phyloP scores from a whole-genome alignment of 2,113 vertebrate species.

The Spea bombifrons region DNA sequence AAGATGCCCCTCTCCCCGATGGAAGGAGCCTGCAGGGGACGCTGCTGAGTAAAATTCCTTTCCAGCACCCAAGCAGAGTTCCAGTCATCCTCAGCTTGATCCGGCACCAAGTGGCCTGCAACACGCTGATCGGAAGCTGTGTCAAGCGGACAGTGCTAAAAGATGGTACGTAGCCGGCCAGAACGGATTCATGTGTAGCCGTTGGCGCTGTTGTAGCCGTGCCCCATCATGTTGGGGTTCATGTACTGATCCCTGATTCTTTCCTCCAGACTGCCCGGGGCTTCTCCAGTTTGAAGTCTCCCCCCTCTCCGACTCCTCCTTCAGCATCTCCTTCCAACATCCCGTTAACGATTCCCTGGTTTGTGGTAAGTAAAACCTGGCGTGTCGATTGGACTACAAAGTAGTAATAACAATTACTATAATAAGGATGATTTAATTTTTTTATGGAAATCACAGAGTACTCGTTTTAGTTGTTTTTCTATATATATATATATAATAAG shows the following conservation, averaged over 20 bases:
- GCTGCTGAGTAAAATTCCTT: slow-evolving; percentile 88
- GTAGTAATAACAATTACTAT: too few species aligned
- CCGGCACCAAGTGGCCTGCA: slow-evolving; percentile 91
- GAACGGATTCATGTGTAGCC: not conserved
- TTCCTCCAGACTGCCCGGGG: slow-evolving; percentile 80
- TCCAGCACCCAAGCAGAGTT: slow-evolving; percentile 90
- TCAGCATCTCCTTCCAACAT: slow-evolving; percentile 96
- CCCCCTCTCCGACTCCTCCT: slow-evolving; percentile 90
- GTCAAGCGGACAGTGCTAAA: slow-evolving; percentile 88
- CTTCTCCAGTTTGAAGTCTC: slow-evolving; percentile 97
- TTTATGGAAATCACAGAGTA: too few species aligned
- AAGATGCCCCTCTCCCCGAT: slow-evolving; percentile 91
- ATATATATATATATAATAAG: too few species aligned
- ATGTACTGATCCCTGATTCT: not conserved
- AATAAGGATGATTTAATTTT: too few species aligned
- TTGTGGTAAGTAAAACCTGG: slow-evolving; percentile 78
- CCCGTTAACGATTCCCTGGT: slow-evolving; percentile 96
- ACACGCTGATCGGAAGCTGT: slow-evolving; percentile 92
- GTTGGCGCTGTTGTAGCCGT: too few species aligned
- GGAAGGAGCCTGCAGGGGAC: slow-evolving; percentile 86
- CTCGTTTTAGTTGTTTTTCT: too few species aligned
- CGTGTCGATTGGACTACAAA: too few species aligned
- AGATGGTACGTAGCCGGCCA: slow-evolving; percentile 71
- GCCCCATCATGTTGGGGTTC: too few species aligned
- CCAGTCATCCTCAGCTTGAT: slow-evolving; percentile 86